Percentiles rank a stretch among this genome's conserved stretches.
These are phyloP conservation scores for Microcebus murinus DNA, from an alignment of 2,113 vertebrate species.

Conservation along the genomic window DNA sequence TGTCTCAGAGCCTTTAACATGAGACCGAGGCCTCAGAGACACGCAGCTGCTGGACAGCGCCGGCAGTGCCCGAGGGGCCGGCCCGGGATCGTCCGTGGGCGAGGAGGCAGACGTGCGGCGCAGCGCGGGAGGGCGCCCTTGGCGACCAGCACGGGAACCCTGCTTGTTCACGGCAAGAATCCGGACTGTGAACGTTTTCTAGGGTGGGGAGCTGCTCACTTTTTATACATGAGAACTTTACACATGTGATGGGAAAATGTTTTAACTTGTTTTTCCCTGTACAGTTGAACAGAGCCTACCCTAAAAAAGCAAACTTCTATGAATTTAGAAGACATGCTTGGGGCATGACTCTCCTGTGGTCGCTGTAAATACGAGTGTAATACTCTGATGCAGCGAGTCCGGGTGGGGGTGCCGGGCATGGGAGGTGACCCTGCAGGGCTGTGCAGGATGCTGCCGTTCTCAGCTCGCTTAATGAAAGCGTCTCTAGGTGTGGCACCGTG, in stretches of 20 bases:
- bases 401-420: background rate
- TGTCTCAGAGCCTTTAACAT: background rate
- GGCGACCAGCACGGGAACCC: background rate
- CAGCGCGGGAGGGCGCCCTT: too few species aligned
- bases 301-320: background rate
- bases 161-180: background rate
- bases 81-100: background rate
- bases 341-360: background rate
- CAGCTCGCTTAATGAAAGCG: background rate
- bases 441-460: background rate
- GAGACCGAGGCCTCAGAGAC: background rate
- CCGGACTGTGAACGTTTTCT: background rate
- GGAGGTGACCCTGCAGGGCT: background rate
- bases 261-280: background rate
- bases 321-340: background rate
- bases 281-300: background rate
- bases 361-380: background rate
- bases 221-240: background rate
- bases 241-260: background rate
- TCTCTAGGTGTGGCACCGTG: background rate
- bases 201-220: background rate
- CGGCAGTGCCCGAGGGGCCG: background rate
- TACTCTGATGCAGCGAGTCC: background rate
- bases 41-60: background rate
- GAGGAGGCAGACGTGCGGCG: fast-evolving